Percentiles rank a stretch among this genome's conserved stretches.
Evolutionary conservation across 2,797 vertebrate genomes (phyloP).

Genomic region (Rhodeus uyekii): DNA sequence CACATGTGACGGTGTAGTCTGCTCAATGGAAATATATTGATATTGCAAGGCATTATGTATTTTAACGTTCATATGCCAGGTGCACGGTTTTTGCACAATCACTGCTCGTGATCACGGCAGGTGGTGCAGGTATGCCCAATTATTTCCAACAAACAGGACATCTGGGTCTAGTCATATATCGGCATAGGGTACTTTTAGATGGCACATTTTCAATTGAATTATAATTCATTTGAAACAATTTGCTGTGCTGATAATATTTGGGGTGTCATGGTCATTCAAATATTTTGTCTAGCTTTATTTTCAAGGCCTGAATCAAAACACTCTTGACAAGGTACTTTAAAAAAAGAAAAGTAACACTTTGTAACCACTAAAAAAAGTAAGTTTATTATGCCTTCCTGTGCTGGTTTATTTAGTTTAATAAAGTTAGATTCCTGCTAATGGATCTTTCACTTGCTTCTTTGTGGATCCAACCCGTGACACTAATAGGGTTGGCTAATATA

Average conservation of each 20-base stretch:
- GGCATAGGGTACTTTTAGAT: conserved; percentile 13
- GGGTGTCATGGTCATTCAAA: background rate
- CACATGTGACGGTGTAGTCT: background rate
- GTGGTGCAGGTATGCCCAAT: conserved; percentile 2
- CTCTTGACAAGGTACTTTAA: background rate
- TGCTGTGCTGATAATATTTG: background rate
- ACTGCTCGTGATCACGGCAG: background rate
- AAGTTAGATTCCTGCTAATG: background rate
- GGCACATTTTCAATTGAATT: background rate
- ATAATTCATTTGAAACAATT: background rate
- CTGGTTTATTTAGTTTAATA: background rate
- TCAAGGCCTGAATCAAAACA: background rate
- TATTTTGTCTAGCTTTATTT: background rate
- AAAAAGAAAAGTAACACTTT: background rate
- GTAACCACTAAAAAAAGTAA: background rate
- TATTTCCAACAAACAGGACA: conserved; percentile 31
- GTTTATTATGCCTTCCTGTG: background rate
- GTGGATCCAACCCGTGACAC: background rate
- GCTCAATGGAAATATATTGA: background rate
- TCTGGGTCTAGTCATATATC: conserved; percentile 3
- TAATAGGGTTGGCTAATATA: background rate
- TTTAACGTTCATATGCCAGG: background rate
- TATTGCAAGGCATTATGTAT: background rate
- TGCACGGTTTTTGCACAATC: background rate
- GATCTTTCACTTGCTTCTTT: background rate